Evolutionary conservation across 1,140 invertebrate genomes (phyloP).

Genomic region (Drepana arcuata): DNA sequence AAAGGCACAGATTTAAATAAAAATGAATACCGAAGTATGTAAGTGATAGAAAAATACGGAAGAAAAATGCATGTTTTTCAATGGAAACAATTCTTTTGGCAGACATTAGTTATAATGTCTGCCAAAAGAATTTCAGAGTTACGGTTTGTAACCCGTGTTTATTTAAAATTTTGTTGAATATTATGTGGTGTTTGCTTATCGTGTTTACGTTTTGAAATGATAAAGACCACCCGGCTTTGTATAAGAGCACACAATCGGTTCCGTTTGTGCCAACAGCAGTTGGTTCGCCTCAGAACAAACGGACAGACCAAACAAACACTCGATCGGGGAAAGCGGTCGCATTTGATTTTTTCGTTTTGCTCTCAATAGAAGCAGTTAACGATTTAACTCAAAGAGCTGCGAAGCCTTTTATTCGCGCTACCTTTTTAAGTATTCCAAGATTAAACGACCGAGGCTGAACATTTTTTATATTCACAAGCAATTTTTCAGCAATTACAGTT

Average conservation of each 20-base stretch:
- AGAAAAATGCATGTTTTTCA: too few species aligned
- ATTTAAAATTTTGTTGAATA: constrained; percentile 55
- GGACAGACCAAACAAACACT: constrained; percentile 45
- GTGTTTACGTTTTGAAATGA: constrained; percentile 64
- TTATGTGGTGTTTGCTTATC: constrained; percentile 38
- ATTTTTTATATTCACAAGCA: too few species aligned
- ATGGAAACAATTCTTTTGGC: too few species aligned
- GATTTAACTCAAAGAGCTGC: constrained; percentile 15
- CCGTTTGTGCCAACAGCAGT: constrained; percentile 40
- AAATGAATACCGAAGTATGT: too few species aligned
- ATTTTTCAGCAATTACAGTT: too few species aligned
- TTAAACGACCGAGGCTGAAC: too few species aligned
- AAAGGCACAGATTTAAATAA: too few species aligned
- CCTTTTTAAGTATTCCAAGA: too few species aligned
- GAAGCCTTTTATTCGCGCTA: constrained; percentile 11
- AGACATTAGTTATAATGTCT: too few species aligned
- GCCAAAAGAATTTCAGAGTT: too few species aligned
- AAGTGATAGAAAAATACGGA: too few species aligned
- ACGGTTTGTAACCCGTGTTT: constrained; percentile 30
- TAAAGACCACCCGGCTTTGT: constrained; percentile 62
- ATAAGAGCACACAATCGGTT: constrained; percentile 26
- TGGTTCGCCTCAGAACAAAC: constrained; percentile 56
- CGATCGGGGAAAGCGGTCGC: constrained; percentile 41
- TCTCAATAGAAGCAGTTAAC: constrained; percentile 15
- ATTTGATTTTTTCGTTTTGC: constrained; percentile 36